A percentile compares a stretch with the other conserved stretches of the same genome.
Conservation (phyloP, 2,888 invertebrate genomes). For the Nomada fucata region DNA sequence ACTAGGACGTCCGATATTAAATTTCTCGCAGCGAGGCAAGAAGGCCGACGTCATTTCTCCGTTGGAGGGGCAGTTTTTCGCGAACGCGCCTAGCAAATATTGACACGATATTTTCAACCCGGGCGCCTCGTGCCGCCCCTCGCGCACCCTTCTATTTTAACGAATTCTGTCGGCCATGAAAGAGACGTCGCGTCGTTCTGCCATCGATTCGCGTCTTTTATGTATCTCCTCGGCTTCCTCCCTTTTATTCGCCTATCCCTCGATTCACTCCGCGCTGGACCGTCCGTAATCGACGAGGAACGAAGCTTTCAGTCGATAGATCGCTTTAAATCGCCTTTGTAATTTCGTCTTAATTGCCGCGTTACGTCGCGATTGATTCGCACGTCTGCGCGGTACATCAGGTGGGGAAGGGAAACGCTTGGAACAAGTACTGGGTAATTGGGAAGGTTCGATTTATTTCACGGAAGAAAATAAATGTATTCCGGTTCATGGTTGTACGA, state of each 20-base stretch:
- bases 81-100: conserved; percentile 55
- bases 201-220: neutral
- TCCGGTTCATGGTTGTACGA: too few relatives aligned
- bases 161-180: conserved; percentile 38
- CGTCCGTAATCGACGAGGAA: neutral
- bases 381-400: too few relatives aligned
- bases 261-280: neutral
- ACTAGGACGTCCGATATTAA: conserved; percentile 65
- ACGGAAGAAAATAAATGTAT: too few relatives aligned
- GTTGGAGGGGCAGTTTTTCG: conserved; percentile 37
- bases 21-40: conserved; percentile 56
- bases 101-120: conserved; percentile 47
- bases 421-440: too few relatives aligned
- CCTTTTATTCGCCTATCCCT: neutral
- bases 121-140: conserved; percentile 23
- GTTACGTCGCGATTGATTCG: too few relatives aligned
- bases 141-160: conserved; percentile 26
- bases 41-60: conserved; percentile 45
- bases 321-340: too few relatives aligned
- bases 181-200: neutral
- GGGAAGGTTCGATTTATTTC: too few relatives aligned
- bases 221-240: neutral
- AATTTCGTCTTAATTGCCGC: too few relatives aligned
- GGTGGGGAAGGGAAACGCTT: too few relatives aligned
- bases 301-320: too few relatives aligned